Evolutionary conservation across 2,888 invertebrate genomes (phyloP).

Genomic region (Plagodis pulveraria): DNA sequence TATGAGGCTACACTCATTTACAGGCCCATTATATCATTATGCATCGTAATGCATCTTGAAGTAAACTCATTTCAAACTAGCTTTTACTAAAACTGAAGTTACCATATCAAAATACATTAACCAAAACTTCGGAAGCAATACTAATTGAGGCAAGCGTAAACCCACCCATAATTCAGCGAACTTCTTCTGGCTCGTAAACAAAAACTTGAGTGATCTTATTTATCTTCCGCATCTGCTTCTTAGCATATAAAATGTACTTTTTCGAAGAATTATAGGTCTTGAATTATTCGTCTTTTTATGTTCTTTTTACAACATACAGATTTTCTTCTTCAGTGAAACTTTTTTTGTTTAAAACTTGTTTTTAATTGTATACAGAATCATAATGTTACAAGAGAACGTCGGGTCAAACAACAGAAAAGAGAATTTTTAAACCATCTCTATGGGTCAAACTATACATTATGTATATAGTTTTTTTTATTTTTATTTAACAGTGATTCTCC

Average conservation of each 20-base stretch:
- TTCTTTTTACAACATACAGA: too few relatives aligned
- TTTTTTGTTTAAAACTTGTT: too few relatives aligned
- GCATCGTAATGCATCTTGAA: background rate
- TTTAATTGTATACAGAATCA: too few relatives aligned
- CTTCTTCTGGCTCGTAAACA: conserved; percentile 33
- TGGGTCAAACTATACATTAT: too few relatives aligned
- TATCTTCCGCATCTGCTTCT: conserved; percentile 34
- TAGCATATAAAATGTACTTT: conserved; percentile 21
- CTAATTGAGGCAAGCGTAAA: conserved; percentile 34
- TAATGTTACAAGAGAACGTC: too few relatives aligned
- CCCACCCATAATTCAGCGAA: conserved; percentile 32
- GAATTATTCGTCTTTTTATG: background rate
- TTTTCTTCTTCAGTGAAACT: too few relatives aligned
- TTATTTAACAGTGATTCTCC: too few relatives aligned
- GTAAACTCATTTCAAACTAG: conserved; percentile 1
- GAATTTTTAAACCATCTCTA: too few relatives aligned
- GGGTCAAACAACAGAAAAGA: too few relatives aligned
- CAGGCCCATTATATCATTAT: too few relatives aligned
- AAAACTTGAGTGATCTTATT: conserved; percentile 37
- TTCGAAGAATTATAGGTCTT: background rate
- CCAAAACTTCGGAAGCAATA: conserved; percentile 25
- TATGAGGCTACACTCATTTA: too few relatives aligned
- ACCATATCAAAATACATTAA: conserved; percentile 32
- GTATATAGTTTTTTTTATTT: too few relatives aligned
- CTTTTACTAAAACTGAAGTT: conserved; percentile 19